phyloP scores from a whole-genome alignment of 2,113 vertebrate species.

The Oryzias curvinotus region DNA sequence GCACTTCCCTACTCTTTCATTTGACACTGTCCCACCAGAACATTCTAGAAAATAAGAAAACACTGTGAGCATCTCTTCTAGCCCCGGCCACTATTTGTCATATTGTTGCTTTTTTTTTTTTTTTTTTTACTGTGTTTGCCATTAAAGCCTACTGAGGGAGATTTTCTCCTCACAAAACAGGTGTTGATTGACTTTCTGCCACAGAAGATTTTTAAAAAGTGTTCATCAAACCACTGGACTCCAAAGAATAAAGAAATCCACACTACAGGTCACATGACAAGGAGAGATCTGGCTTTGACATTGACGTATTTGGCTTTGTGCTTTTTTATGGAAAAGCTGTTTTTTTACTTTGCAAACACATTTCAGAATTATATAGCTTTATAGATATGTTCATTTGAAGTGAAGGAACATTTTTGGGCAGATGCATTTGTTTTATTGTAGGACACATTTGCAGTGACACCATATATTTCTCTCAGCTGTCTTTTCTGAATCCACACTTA shows the following conservation, averaged over 20 bases:
- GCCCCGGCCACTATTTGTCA: not conserved
- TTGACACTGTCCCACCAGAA: too few relatives aligned
- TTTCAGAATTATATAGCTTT: not conserved
- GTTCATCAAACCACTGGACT: conserved; percentile 1
- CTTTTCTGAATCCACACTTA: not conserved
- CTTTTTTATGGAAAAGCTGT: not conserved
- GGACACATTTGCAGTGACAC: not conserved
- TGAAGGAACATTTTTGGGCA: not conserved
- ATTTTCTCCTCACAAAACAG: conserved; percentile 1
- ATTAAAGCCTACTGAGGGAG: not conserved
- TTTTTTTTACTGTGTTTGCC: too few relatives aligned
- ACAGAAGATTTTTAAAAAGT: conserved; percentile 17
- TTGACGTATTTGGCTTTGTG: not conserved
- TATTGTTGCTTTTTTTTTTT: not conserved
- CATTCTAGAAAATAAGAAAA: too few relatives aligned
- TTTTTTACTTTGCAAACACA: too few relatives aligned
- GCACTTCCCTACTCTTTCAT: too few relatives aligned
- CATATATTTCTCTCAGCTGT: not conserved
- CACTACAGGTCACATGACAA: conserved; percentile 3
- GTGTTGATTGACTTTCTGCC: conserved; percentile 26
- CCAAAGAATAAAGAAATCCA: not conserved
- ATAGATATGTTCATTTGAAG: not conserved
- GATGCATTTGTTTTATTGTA: not conserved
- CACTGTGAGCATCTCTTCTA: too few relatives aligned
- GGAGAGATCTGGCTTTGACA: conserved; percentile 21